A percentile compares a stretch with the other conserved stretches of the same genome.
These are phyloP conservation scores for Pteria penguin DNA, from an alignment of 2,888 invertebrate species.

Conservation along the genomic window DNA sequence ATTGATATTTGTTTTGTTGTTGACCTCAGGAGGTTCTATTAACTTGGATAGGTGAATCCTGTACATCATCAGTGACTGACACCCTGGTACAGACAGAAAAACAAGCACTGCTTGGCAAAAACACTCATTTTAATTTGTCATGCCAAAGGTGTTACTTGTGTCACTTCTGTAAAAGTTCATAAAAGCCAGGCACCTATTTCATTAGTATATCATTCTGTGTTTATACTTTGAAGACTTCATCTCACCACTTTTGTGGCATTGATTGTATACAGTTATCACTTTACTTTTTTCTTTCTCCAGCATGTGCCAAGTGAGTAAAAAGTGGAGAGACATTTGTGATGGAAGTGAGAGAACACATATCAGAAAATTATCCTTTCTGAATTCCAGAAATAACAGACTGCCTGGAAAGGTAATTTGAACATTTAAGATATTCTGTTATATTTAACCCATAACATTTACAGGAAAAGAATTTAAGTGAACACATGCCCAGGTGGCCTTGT, in stretches of 20 bases:
- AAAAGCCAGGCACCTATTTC: too few species aligned
- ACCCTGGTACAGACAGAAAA: not conserved
- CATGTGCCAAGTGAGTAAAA: slow-evolving; percentile 8
- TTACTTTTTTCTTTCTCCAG: not conserved
- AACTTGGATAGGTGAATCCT: not conserved
- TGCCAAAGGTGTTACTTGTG: slow-evolving; percentile 17
- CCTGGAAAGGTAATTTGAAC: not conserved
- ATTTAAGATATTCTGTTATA: not conserved
- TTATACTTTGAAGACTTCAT: too few species aligned
- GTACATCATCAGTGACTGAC: not conserved
- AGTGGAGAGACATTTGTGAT: slow-evolving; percentile 4
- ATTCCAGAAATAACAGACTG: not conserved
- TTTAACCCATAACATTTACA: too few species aligned
- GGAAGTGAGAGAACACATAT: not conserved
- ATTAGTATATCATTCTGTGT: too few species aligned
- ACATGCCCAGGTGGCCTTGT: too few species aligned
- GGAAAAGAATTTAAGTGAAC: too few species aligned
- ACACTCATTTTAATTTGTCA: not conserved
- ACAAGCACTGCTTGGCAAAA: not conserved
- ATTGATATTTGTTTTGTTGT: not conserved
- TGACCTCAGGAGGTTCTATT: not conserved
- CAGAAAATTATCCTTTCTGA: not conserved
- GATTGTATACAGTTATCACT: too few species aligned
- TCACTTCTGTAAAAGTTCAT: slow-evolving; percentile 54
- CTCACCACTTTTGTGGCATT: too few species aligned